These are phyloP conservation scores for Platynereis dumerilii DNA, from an alignment of 2,888 invertebrate genomes.

Conservation along the genomic window DNA sequence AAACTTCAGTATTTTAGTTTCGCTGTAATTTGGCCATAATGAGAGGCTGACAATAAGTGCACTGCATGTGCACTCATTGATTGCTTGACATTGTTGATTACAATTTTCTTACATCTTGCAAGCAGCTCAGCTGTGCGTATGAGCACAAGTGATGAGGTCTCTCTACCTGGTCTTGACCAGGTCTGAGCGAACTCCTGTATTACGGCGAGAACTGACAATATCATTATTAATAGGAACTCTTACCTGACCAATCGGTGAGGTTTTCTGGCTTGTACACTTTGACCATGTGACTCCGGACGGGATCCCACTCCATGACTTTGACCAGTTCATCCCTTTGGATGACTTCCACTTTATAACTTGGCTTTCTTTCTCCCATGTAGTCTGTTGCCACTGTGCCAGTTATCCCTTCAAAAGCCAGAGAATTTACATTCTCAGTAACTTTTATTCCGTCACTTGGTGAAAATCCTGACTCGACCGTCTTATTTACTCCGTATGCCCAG, in stretches of 20 bases:
- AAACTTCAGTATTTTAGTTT: too few species aligned
- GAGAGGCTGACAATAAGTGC: too few species aligned
- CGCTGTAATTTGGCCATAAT: too few species aligned
- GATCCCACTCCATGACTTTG: slow-evolving; percentile 1
- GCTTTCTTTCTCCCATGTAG: not conserved
- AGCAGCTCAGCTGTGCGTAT: too few species aligned
- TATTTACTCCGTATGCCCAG: slow-evolving; percentile 7
- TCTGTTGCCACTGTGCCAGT: slow-evolving; percentile 1
- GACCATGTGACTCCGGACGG: not conserved
- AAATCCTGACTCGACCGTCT: not conserved
- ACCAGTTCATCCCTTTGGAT: not conserved
- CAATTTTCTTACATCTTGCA: too few species aligned
- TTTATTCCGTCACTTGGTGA: not conserved
- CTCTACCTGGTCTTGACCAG: too few species aligned
- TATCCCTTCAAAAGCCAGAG: not conserved
- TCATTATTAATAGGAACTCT: too few species aligned
- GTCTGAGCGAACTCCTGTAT: too few species aligned
- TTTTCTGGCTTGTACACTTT: slow-evolving; percentile 7
- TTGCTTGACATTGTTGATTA: too few species aligned
- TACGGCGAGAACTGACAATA: too few species aligned
- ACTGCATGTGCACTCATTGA: too few species aligned
- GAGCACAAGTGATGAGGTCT: too few species aligned
- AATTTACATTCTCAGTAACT: not conserved
- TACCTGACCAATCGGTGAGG: not conserved
- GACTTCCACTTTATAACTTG: not conserved